Evolutionary conservation across 2,888 invertebrate species (phyloP).

Genomic region (Polyommatus iphigenia): DNA sequence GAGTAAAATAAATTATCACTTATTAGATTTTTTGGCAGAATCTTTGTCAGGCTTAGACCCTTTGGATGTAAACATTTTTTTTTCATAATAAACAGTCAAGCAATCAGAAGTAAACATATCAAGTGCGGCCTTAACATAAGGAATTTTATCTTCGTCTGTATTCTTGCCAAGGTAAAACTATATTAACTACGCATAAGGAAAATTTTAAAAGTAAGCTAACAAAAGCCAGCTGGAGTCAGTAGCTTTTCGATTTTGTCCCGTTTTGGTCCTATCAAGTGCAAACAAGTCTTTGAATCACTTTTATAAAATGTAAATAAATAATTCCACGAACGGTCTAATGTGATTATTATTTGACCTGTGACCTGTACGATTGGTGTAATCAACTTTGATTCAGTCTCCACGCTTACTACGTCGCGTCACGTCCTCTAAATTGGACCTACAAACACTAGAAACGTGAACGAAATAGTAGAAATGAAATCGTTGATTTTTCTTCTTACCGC

Average conservation of each 20-base stretch:
- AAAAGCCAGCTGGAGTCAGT: neutral
- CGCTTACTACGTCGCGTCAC: conserved; percentile 34
- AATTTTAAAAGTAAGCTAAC: neutral
- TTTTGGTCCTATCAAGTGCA: neutral
- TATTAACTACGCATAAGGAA: neutral
- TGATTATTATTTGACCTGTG: conserved; percentile 18
- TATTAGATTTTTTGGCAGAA: neutral
- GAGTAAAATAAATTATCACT: no score
- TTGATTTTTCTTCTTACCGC: conserved; percentile 37
- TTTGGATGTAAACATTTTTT: neutral
- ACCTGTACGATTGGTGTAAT: conserved; percentile 30
- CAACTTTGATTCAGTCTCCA: conserved; percentile 36
- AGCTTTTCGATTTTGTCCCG: neutral
- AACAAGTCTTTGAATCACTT: neutral
- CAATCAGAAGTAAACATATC: neutral
- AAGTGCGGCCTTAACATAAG: neutral
- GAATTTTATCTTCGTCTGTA: neutral
- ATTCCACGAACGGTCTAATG: neutral
- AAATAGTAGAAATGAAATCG: conserved; percentile 45
- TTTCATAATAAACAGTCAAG: neutral
- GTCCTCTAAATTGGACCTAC: conserved; percentile 39
- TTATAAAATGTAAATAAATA: neutral
- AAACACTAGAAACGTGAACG: conserved; percentile 38
- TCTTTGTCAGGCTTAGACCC: neutral
- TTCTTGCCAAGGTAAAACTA: neutral